A percentile compares a stretch with the other conserved stretches of the same genome.
phyloP scores from a whole-genome alignment of 2,113 vertebrate genomes.

The Haemorhous mexicanus region DNA sequence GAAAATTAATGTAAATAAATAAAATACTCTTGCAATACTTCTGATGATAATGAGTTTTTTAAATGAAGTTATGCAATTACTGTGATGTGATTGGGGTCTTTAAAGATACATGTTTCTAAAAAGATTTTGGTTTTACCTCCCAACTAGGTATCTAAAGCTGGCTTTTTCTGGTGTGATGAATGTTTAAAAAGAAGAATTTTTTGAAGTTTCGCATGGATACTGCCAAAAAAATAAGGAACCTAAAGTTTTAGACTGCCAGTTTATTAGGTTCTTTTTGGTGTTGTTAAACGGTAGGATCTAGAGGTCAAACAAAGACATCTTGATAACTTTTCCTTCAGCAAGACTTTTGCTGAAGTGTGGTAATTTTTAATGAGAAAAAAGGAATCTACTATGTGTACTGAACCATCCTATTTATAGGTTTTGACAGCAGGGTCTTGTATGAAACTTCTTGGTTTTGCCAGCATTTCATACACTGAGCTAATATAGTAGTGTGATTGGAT shows the following conservation, averaged over 20 bases:
- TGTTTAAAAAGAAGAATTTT: background rate
- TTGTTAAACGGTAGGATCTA: background rate
- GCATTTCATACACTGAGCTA: background rate
- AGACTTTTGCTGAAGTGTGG: background rate
- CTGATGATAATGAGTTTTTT: background rate
- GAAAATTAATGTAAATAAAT: background rate
- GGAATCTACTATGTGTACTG: background rate
- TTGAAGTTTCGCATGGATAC: background rate
- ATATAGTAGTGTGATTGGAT: background rate
- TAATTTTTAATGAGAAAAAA: background rate
- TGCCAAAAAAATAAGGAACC: background rate
- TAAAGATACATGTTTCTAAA: background rate
- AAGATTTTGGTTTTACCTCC: background rate
- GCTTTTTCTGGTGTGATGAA: background rate
- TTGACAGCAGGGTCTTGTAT: accelerated
- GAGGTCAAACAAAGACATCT: background rate
- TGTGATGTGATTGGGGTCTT: background rate
- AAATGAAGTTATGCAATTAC: background rate
- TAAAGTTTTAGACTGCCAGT: background rate
- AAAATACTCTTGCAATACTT: background rate
- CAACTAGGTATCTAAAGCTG: background rate
- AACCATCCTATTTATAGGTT: background rate
- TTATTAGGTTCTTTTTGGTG: background rate
- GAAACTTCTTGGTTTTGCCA: background rate
- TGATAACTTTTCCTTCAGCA: background rate